Base-by-base conservation (phyloP, 2,888 invertebrate genomes). In the Pocota personata region DNA sequence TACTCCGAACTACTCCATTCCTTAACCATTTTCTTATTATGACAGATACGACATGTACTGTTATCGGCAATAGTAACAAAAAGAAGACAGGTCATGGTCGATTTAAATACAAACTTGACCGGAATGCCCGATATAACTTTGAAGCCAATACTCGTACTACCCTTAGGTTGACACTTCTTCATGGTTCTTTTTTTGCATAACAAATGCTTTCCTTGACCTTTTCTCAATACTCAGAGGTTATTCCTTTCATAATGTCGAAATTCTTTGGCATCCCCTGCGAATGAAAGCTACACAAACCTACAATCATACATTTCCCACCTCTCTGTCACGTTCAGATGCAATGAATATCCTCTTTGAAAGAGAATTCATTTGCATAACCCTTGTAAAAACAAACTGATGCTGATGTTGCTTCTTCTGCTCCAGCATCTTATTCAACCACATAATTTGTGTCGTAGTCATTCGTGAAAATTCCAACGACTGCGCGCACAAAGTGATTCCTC, bases 401-500 rank as follows among this genome's bases (percentile, higher is more conserved):
- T 40, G 14, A 40, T 37, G 10, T 14, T 37, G 24, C 10, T 14
- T 21, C 14, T n/a, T n/a, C 19, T 21, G 16, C 40, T 8, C n/a
- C 24, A 8, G 50, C 16, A 55, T 75, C 37, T 76, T 76, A 60
- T 60, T 86, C 84, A 79, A 76, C 66, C 80, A 67, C 80, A 80
- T 80, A 82, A 77, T 86, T 82, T 86, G 62, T 82, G 86, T 77
- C 32, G 43, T 57, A 86, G 66, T 72, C 76, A 86, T 5, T 66
- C 80, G 86, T 76, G 72, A 82, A 77, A 72, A 43, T 67, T 66
- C 52, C 40, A 69, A 66, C 52, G 66, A 58, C 48, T 43, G 24
- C 46, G 69, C 72, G 14, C 67, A 79, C 75, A 79, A 82, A 86
- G 80, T 67, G 76, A 82, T 82, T 86, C 62, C 80, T 66, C 40